Evolutionary conservation across 2,797 vertebrate genomes (phyloP).

Genomic region (Gymnocypris eckloni): DNA sequence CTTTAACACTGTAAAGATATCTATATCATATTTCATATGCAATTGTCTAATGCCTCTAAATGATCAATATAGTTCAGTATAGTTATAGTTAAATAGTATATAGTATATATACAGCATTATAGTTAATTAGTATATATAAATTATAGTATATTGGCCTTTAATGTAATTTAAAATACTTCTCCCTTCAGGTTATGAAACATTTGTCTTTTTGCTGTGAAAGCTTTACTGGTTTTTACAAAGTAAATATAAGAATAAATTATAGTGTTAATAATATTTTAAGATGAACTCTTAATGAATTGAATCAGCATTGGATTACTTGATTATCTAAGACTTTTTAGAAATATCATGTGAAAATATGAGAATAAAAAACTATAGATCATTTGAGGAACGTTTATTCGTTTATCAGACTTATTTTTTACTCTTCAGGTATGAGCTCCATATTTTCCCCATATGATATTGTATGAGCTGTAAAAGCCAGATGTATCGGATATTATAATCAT

Average conservation of each 20-base stretch:
- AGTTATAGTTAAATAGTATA: too few relatives aligned
- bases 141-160: too few relatives aligned
- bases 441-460: background rate
- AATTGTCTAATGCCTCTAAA: background rate
- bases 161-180: background rate
- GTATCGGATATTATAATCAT: background rate
- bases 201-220: background rate
- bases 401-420: background rate
- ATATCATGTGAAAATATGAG: background rate
- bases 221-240: background rate
- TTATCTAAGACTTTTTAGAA: background rate
- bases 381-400: background rate
- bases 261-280: background rate
- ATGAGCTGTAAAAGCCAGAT: background rate
- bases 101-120: too few relatives aligned
- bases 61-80: background rate
- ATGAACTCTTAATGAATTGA: background rate
- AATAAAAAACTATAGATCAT: background rate
- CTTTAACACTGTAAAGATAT: too few relatives aligned
- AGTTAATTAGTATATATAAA: too few relatives aligned
- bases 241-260: background rate
- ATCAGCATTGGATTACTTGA: background rate
- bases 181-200: background rate
- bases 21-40: too few relatives aligned
- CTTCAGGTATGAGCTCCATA: background rate